These are phyloP conservation scores for Drosophila nigromelanica DNA, from an alignment of 1,140 invertebrate species.

Conservation along the genomic window DNA sequence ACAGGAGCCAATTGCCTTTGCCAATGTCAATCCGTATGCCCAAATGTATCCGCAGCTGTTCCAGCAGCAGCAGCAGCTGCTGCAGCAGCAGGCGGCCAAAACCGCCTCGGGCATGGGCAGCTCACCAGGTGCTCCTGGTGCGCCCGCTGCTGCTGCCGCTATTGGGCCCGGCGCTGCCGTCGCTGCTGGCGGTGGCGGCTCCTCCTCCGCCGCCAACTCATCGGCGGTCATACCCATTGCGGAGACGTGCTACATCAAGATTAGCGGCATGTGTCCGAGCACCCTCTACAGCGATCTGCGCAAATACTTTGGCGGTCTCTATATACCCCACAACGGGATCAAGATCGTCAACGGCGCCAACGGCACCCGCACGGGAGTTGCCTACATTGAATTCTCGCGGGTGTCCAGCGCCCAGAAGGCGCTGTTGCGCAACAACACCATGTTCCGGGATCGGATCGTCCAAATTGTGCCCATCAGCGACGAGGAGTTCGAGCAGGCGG, in stretches of 20 bases:
- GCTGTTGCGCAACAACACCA: conserved; percentile 86
- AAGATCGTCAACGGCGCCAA: conserved; percentile 93
- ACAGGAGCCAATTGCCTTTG: conserved; percentile 70
- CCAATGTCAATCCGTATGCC: conserved; percentile 77
- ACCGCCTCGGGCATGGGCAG: conserved; percentile 22
- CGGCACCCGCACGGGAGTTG: conserved; percentile 91
- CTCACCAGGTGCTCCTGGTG: conserved; percentile 3
- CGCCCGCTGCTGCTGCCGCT: not conserved
- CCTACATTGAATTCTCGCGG: conserved; percentile 91
- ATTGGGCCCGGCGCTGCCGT: not conserved
- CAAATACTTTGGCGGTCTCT: conserved; percentile 90
- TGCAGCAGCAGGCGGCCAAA: conserved; percentile 57
- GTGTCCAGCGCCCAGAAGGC: conserved; percentile 89
- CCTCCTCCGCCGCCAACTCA: not conserved
- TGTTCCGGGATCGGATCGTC: conserved; percentile 86
- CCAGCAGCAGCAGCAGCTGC: conserved; percentile 64
- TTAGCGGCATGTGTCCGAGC: conserved; percentile 88
- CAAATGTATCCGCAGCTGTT: conserved; percentile 80
- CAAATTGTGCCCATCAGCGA: conserved; percentile 65
- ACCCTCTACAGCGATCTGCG: conserved; percentile 91
- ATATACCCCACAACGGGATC: conserved; percentile 92
- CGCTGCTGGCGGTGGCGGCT: not conserved
- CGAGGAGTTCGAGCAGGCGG: conserved; percentile 69
- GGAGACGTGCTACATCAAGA: conserved; percentile 87
- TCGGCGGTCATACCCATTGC: conserved; percentile 25